Evolutionary conservation across 2,797 vertebrate genomes (phyloP).

Genomic region (Gymnoscopelus microlampas): DNA sequence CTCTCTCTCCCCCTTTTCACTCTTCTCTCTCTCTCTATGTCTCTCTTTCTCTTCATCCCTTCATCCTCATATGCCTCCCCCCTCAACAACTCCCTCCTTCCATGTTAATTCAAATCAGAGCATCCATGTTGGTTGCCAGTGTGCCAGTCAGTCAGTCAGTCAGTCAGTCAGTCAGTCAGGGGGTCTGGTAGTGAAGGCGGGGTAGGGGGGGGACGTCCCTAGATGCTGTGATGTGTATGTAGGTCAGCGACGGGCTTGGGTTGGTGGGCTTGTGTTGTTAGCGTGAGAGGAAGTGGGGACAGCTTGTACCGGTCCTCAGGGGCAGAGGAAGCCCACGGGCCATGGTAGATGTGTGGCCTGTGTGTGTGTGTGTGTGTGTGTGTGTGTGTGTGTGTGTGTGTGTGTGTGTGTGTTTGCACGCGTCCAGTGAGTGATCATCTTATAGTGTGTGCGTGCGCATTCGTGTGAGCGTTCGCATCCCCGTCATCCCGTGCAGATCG

Average conservation of each 20-base stretch:
- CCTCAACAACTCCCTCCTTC: slow-evolving; percentile 22
- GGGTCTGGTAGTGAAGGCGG: not conserved
- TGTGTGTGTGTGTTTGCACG: slow-evolving; percentile 13
- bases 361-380: not conserved
- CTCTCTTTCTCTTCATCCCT: slow-evolving; percentile 21
- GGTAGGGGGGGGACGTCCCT: not conserved
- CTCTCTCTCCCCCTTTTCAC: slow-evolving; percentile 48
- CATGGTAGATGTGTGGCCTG: not conserved
- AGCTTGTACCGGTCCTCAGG: slow-evolving; percentile 6
- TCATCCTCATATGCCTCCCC: not conserved
- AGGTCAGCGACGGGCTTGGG: slow-evolving; percentile 8
- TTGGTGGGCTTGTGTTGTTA: slow-evolving; percentile 11
- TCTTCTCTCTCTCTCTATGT: slow-evolving; percentile 46
- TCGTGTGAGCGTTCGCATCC: slow-evolving; percentile 12
- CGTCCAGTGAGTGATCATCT: not conserved
- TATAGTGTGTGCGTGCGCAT: not conserved
- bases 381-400: not conserved
- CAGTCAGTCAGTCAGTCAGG: not conserved
- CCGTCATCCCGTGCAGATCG: too few relatives aligned
- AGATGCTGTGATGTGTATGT: slow-evolving; percentile 7
- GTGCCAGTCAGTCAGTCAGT: slow-evolving; percentile 27
- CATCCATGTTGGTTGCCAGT: slow-evolving; percentile 9
- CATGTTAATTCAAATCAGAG: slow-evolving; percentile 25
- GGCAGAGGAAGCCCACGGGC: slow-evolving; percentile 5
- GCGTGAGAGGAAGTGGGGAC: slow-evolving; percentile 2